Evolutionary conservation across 1,140 invertebrate genomes (phyloP).

Genomic region (Lysiphlebus fabarum): DNA sequence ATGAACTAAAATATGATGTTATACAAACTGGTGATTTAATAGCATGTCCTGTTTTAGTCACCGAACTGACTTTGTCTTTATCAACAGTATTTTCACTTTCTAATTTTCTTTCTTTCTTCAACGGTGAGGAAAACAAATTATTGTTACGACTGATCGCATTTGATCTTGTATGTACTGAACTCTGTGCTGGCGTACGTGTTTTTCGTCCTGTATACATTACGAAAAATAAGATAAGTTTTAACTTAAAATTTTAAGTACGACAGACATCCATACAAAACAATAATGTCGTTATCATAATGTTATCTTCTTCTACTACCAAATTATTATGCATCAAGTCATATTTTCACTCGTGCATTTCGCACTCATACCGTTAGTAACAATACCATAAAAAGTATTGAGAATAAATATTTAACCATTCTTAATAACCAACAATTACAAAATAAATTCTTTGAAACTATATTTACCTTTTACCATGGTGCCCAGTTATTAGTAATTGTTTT

Average conservation of each 20-base stretch:
- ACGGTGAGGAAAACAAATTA: slow-evolving; percentile 12
- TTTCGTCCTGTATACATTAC: slow-evolving; percentile 27
- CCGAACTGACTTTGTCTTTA: slow-evolving; percentile 1
- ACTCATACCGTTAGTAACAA: too few species aligned
- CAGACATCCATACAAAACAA: not conserved
- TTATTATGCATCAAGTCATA: too few species aligned
- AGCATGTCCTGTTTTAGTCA: slow-evolving; percentile 18
- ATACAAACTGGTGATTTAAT: not conserved
- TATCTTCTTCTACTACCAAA: too few species aligned
- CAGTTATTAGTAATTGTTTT: too few species aligned
- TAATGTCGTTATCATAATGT: too few species aligned
- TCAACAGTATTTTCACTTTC: slow-evolving; percentile 10
- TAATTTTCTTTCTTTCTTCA: slow-evolving; percentile 31
- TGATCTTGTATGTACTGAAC: slow-evolving; percentile 15
- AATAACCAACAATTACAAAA: too few species aligned
- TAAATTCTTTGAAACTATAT: too few species aligned
- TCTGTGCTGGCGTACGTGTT: slow-evolving; percentile 23
- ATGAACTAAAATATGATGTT: not conserved
- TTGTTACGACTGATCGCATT: slow-evolving; percentile 2
- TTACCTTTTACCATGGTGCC: too few species aligned
- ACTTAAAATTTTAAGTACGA: slow-evolving; percentile 14
- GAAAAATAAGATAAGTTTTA: slow-evolving; percentile 14
- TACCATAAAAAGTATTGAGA: too few species aligned
- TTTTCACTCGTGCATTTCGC: too few species aligned
- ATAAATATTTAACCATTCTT: too few species aligned